Conservation (phyloP, 2,888 invertebrate genomes). For the Plusia festucae region DNA sequence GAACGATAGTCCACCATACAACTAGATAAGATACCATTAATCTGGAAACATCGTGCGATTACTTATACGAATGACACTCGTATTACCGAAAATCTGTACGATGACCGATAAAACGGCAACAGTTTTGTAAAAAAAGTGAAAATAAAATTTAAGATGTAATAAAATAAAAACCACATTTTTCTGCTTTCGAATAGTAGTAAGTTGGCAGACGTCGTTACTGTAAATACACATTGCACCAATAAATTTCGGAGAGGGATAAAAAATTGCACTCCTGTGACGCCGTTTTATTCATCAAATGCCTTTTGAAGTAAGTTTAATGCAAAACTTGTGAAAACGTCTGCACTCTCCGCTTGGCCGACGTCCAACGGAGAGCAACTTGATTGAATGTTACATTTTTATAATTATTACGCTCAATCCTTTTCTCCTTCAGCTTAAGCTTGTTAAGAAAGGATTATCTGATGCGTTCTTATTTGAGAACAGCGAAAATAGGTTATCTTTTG, state of each 20-base stretch:
- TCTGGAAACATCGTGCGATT: conserved; percentile 61
- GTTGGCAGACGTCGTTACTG: conserved; percentile 72
- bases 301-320: conserved; percentile 75
- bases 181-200: conserved; percentile 64
- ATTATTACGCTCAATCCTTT: conserved; percentile 3
- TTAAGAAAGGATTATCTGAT: not conserved
- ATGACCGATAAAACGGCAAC: conserved; percentile 62
- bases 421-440: not conserved
- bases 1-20: conserved; percentile 40
- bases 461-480: not conserved
- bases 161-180: conserved; percentile 63
- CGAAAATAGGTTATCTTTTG: not conserved
- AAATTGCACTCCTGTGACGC: conserved; percentile 63
- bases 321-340: conserved; percentile 78
- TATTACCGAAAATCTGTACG: conserved; percentile 44
- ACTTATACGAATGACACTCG: conserved; percentile 52
- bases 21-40: conserved; percentile 59
- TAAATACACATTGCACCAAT: conserved; percentile 75
- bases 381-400: conserved; percentile 47
- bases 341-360: conserved; percentile 69
- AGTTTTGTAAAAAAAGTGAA: conserved; percentile 60
- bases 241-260: conserved; percentile 71
- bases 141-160: conserved; percentile 62
- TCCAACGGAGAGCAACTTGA: conserved; percentile 69
- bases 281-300: conserved; percentile 76